Evolutionary conservation across 2,888 invertebrate species (phyloP).

Genomic region (Athalia rosae): DNA sequence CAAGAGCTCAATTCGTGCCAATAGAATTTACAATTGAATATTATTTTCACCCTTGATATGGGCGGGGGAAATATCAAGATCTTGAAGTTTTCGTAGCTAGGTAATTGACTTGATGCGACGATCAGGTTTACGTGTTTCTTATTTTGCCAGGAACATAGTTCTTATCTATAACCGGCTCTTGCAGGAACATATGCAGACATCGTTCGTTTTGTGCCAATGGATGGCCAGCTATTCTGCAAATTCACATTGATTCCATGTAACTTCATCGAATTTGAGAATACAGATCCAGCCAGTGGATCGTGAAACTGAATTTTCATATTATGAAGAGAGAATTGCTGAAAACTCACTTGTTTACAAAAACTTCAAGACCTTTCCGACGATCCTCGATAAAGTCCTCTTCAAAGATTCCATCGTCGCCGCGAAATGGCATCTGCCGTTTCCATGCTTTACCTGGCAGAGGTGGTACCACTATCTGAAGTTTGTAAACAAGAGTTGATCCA

Average conservation of each 20-base stretch:
- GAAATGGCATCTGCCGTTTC: constrained; percentile 98
- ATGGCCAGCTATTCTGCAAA: constrained; percentile 94
- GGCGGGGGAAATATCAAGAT: constrained; percentile 20
- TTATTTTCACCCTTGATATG: constrained; percentile 11
- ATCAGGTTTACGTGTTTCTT: constrained; percentile 85
- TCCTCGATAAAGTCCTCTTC: constrained; percentile 99
- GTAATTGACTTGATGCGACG: not conserved
- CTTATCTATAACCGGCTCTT: constrained; percentile 97
- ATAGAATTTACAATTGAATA: constrained; percentile 32
- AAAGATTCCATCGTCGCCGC: constrained; percentile 99
- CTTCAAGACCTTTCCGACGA: constrained; percentile 96
- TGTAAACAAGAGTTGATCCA: constrained; percentile 42
- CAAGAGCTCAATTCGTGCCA: constrained; percentile 25
- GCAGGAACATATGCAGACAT: constrained; percentile 99
- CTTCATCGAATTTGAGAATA: constrained; percentile 19
- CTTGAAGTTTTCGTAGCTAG: constrained; percentile 35
- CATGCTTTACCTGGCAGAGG: constrained; percentile 98
- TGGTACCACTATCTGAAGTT: constrained; percentile 94
- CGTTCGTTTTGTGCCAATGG: constrained; percentile 99
- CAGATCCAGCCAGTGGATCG: not conserved
- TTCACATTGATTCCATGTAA: constrained; percentile 28
- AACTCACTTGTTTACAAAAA: constrained; percentile 97
- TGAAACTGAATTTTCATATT: not conserved
- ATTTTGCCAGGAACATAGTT: constrained; percentile 99
- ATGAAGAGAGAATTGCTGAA: not conserved